Evolutionary conservation across 2,113 vertebrate genomes (phyloP), one percentile per base, ranked within the genome.

Genomic region (Sorex araneus): DNA sequence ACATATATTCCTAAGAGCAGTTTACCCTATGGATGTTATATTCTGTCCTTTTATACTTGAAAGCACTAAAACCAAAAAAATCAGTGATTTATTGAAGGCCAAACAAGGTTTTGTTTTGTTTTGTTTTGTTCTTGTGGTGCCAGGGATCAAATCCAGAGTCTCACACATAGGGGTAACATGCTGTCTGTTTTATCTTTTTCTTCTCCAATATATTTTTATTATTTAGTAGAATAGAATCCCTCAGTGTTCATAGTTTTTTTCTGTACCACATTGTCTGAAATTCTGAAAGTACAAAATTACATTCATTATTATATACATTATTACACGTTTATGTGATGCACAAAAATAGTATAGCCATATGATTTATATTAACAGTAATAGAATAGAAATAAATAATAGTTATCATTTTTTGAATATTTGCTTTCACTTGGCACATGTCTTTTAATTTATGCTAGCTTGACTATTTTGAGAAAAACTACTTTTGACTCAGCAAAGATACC

Each of bases 401-500:
- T 83, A 54, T 25, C 4, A 36, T 40, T 86, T 75, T 45, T 54
- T 74, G 40, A 74, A 43, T 78, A 15, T 78, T 89, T 25, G 2
- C 34, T 63, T 15, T 84, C 74, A 74, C 36, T 73, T 77, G 34
- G 21, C 40, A 57, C 16, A 30, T 88, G 34, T 57, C 11, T 34
- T 94, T 76, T 90, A 64, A 32, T 40, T 74, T 70, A 70, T 45
- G 4, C 84, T 45, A 88, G 32, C 6, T 63, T 40, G 12, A 60
- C 16, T 84, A 30, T 23, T 78, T 69, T 78, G 47, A 90, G 57
- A n/a, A 79, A 34, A 91, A 73, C 36, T 78, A 70, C 28, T 85
- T 92, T 80, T 47, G 76, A 84, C 27, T 82, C 6, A 50, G 40
- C 18, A 83, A 34, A 73, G 6, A 34, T 74, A 36, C 28, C 8